These are phyloP conservation scores for Salminus brasiliensis DNA, from an alignment of 2,113 vertebrate genomes.

Conservation along the genomic window DNA sequence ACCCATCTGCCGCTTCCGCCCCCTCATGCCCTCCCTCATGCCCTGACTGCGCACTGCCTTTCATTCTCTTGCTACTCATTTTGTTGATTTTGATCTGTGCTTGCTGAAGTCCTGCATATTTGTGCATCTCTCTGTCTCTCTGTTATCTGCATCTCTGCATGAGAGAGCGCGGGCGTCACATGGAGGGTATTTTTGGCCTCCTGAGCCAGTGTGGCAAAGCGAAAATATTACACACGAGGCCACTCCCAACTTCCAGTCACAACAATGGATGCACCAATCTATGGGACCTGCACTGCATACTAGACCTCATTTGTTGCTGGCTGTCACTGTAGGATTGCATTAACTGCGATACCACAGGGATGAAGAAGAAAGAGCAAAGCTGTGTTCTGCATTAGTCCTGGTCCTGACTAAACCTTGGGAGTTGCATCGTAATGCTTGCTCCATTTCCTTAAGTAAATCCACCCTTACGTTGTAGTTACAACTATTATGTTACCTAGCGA, in stretches of 20 bases:
- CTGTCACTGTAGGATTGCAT: conserved; percentile 26
- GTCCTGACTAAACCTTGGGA: neutral
- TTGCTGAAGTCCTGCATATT: neutral
- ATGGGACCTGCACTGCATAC: neutral
- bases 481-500: conserved; percentile 43
- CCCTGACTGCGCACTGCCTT: neutral
- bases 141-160: neutral
- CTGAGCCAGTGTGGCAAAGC: neutral
- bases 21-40: conserved; percentile 6
- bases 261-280: conserved; percentile 15
- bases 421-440: neutral
- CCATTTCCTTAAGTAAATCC: conserved; percentile 37
- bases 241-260: conserved; percentile 29
- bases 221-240: neutral
- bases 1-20: conserved; percentile 45
- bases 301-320: conserved; percentile 27
- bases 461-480: conserved; percentile 31
- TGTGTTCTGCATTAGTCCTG: neutral
- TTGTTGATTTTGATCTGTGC: neutral
- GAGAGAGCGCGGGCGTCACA: neutral
- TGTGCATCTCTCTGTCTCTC: neutral
- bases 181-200: conserved; percentile 20
- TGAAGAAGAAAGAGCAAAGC: conserved; percentile 1
- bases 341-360: conserved; percentile 19
- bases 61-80: neutral